Percentiles rank a stretch among this genome's conserved stretches.
Conservation (phyloP, 2,888 invertebrate species). For the Morinoia aosen region DNA sequence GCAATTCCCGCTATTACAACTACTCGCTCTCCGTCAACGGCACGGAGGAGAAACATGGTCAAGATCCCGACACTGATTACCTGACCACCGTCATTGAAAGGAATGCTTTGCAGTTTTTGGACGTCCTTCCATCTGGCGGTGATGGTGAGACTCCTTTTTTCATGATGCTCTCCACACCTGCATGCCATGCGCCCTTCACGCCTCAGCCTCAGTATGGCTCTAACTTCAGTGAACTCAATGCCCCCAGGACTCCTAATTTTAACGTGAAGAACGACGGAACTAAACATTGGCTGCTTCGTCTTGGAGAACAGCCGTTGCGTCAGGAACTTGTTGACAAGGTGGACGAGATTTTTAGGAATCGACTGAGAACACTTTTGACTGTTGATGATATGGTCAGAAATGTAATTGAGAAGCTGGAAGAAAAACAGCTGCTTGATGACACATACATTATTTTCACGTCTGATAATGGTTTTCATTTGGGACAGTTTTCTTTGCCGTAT, state of each 20-base stretch:
- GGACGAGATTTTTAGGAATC: constrained; percentile 80
- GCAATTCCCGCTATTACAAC: constrained; percentile 94
- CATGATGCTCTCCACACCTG: constrained; percentile 88
- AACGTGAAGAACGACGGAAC: constrained; percentile 75
- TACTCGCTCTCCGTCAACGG: constrained; percentile 89
- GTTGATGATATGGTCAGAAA: constrained; percentile 87
- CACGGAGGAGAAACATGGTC: constrained; percentile 76
- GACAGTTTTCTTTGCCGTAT: constrained; percentile 88
- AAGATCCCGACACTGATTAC: constrained; percentile 77
- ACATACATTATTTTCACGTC: constrained; percentile 89
- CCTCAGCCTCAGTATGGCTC: constrained; percentile 82
- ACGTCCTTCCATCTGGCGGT: constrained; percentile 55
- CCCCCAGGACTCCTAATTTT: constrained; percentile 78
- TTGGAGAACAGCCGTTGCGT: constrained; percentile 80
- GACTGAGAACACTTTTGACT: constrained; percentile 86
- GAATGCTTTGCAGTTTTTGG: constrained; percentile 71
- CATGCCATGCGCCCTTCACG: constrained; percentile 88
- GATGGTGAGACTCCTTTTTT: constrained; percentile 78
- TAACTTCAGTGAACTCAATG: constrained; percentile 77
- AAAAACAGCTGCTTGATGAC: constrained; percentile 76
- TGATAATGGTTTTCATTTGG: constrained; percentile 92
- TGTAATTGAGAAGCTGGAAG: constrained; percentile 77
- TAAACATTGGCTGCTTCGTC: constrained; percentile 88
- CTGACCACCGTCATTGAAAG: constrained; percentile 84
- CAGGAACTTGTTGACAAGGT: constrained; percentile 76